phyloP scores from a whole-genome alignment of 2,797 vertebrate genomes.

The Anas flavirostris region DNA sequence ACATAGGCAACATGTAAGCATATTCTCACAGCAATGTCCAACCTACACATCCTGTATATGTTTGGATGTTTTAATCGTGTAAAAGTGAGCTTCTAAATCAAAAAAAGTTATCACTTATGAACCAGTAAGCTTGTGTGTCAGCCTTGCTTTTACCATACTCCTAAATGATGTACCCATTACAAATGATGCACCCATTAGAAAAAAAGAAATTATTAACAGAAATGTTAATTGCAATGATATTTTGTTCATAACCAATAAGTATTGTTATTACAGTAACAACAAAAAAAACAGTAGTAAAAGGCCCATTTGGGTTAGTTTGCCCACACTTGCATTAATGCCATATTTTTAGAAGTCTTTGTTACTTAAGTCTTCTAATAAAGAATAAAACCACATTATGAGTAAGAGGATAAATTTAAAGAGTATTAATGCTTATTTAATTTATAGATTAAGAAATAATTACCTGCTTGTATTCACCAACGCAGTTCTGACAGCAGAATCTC shows the following conservation, averaged over 20 bases:
- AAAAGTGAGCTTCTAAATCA: not conserved
- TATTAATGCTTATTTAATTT: not conserved
- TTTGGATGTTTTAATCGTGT: not conserved
- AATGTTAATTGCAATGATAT: not conserved
- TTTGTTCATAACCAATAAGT: not conserved
- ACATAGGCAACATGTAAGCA: not conserved
- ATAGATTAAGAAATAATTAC: constrained; percentile 76
- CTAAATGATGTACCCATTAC: not conserved
- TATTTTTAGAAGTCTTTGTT: not conserved
- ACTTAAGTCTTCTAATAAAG: not conserved
- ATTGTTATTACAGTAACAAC: not conserved
- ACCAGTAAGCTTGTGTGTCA: not conserved
- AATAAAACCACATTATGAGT: not conserved
- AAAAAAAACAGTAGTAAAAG: not conserved
- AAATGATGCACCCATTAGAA: not conserved
- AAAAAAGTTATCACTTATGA: not conserved
- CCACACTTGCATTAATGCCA: not conserved
- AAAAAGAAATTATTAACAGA: not conserved
- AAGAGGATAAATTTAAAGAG: not conserved
- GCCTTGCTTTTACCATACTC: not conserved
- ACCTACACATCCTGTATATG: not conserved
- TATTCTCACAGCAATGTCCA: not conserved
- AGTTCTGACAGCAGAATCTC: constrained; percentile 97
- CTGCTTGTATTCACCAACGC: constrained; percentile 97
- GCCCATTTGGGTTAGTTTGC: not conserved